Percentiles rank a stretch among this genome's conserved stretches.
Evolutionary conservation across 1,140 invertebrate genomes (phyloP).

Genomic region (Bombus waltoni): DNA sequence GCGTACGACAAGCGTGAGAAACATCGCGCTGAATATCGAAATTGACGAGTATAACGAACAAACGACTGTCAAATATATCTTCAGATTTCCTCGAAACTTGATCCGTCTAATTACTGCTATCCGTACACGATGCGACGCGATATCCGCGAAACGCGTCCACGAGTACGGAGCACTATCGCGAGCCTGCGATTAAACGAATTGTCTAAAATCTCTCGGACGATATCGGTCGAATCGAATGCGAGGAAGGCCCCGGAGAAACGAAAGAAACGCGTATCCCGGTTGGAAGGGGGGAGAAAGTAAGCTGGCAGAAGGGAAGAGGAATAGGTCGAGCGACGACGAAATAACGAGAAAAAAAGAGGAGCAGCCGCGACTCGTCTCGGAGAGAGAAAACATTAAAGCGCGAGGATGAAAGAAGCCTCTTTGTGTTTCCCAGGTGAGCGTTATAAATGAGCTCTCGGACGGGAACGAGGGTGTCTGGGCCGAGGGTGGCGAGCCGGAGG

Average conservation of each 20-base stretch:
- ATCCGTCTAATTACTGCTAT: too few relatives aligned
- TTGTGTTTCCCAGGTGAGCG: constrained; percentile 81
- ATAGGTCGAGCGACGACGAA: constrained; percentile 49
- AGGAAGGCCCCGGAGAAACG: background rate
- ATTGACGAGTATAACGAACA: too few relatives aligned
- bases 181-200: too few relatives aligned
- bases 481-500: constrained; percentile 42
- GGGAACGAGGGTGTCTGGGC: constrained; percentile 51
- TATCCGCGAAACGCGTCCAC: too few relatives aligned
- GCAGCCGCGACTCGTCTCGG: constrained; percentile 38
- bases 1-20: too few relatives aligned
- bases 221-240: too few relatives aligned
- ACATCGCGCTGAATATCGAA: too few relatives aligned
- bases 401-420: constrained; percentile 75
- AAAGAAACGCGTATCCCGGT: constrained; percentile 28
- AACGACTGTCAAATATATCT: too few relatives aligned
- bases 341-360: constrained; percentile 65
- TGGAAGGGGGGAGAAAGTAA: constrained; percentile 23
- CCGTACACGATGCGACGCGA: too few relatives aligned
- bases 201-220: too few relatives aligned
- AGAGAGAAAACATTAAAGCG: constrained; percentile 70
- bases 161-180: too few relatives aligned
- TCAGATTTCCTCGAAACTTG: too few relatives aligned
- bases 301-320: background rate
- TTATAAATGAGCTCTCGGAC: constrained; percentile 79